A percentile compares a stretch with the other conserved stretches of the same genome.
These are phyloP conservation scores for Drosophila nannoptera DNA, from an alignment of 1,140 invertebrate species.

Conservation along the genomic window DNA sequence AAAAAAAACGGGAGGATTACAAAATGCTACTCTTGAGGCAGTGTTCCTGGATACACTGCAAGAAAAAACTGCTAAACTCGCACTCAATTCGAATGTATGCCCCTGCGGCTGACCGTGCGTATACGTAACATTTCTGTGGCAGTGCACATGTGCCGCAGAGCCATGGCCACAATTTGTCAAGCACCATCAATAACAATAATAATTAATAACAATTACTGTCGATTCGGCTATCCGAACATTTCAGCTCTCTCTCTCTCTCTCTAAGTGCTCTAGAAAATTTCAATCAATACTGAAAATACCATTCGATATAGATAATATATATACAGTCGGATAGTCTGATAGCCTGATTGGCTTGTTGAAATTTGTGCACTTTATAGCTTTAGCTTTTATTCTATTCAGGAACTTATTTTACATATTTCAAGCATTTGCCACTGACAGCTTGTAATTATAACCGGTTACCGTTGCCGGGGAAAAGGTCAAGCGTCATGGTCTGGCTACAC, in stretches of 20 bases:
- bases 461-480: conserved; percentile 17
- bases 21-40: not conserved
- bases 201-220: conserved; percentile 75
- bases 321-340: not conserved
- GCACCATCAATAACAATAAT: conserved; percentile 74
- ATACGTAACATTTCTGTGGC: not conserved
- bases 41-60: no score
- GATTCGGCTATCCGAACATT: not conserved
- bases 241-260: no score
- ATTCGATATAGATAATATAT: not conserved
- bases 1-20: not conserved
- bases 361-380: not conserved
- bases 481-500: conserved; percentile 31
- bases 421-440: conserved; percentile 27
- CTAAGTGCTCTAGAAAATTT: conserved; percentile 10
- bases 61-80: no score
- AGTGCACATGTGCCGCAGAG: not conserved
- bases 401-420: conserved; percentile 32
- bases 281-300: conserved; percentile 32
- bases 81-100: no score
- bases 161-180: conserved; percentile 49
- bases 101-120: not conserved
- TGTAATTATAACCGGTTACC: conserved; percentile 18
- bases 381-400: not conserved
- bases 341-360: not conserved